Conservation (phyloP, 2,113 vertebrate genomes). For the Corvus cornix region DNA sequence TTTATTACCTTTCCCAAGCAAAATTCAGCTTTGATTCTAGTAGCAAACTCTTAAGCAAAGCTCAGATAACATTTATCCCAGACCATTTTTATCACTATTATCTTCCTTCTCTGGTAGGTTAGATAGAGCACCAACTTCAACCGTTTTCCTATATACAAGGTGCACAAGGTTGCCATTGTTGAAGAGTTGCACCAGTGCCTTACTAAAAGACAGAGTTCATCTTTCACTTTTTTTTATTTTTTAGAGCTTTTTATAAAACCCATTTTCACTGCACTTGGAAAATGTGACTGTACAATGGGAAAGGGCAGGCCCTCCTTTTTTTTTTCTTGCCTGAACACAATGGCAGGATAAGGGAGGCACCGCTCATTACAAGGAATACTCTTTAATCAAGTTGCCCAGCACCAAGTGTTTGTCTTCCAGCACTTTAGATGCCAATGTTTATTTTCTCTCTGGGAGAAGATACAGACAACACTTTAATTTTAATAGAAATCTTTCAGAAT, state of each 20-base stretch:
- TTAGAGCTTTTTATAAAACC: background rate
- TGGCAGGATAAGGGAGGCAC: conserved; percentile 72
- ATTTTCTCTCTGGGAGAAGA: conserved; percentile 38
- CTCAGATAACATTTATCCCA: background rate
- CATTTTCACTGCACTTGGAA: conserved; percentile 54
- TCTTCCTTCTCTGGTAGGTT: background rate
- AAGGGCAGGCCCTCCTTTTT: conserved; percentile 29
- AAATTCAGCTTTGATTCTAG: background rate
- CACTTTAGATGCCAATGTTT: conserved; percentile 47
- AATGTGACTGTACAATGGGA: conserved; percentile 54
- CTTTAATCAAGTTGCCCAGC: conserved; percentile 57
- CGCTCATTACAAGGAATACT: conserved; percentile 40
- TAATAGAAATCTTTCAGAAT: conserved; percentile 44
- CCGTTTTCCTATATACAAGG: background rate
- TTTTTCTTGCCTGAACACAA: conserved; percentile 53
- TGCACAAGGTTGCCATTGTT: background rate
- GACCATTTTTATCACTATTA: background rate
- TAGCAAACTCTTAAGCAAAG: background rate
- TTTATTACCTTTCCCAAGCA: background rate
- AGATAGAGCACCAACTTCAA: background rate
- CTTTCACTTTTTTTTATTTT: background rate
- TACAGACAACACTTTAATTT: conserved; percentile 20
- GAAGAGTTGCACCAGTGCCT: background rate
- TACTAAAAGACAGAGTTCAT: conserved; percentile 1
- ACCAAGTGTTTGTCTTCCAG: conserved; percentile 30